phyloP scores from a whole-genome alignment of 2,113 vertebrate species.

The Dasyurus viverrinus region DNA sequence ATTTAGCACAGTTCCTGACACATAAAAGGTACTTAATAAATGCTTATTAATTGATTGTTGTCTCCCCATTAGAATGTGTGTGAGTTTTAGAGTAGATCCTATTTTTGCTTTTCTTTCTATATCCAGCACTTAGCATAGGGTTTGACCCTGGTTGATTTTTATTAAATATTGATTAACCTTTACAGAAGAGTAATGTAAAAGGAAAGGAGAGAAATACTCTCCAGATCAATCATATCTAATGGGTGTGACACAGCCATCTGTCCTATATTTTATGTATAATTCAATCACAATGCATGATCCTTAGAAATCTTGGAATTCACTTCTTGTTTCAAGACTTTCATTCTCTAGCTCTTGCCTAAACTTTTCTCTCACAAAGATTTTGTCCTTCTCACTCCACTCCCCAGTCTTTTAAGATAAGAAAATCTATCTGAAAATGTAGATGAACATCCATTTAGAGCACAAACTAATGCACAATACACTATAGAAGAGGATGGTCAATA shows the following conservation, averaged over 20 bases:
- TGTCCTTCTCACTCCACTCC: neutral
- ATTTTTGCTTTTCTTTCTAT: neutral
- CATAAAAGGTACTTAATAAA: neutral
- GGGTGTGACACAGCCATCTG: neutral
- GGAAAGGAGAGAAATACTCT: neutral
- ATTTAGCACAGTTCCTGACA: neutral
- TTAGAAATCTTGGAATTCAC: neutral
- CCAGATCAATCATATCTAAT: neutral
- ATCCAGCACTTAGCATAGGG: neutral
- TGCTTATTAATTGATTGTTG: neutral
- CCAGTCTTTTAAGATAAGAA: neutral
- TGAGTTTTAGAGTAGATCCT: neutral
- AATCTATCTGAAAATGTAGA: neutral
- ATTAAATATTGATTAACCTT: neutral
- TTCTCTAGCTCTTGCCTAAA: neutral
- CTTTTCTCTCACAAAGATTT: neutral
- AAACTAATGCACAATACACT: neutral
- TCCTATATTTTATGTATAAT: neutral
- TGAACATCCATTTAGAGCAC: neutral
- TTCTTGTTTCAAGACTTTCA: neutral
- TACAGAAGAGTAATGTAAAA: neutral
- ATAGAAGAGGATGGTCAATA: neutral
- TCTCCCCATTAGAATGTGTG: neutral
- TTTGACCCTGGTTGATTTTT: neutral
- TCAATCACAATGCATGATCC: neutral